A percentile compares a stretch with the other conserved stretches of the same genome.
Conservation (phyloP, 2,888 invertebrate species). For the Gortyna flavago region DNA sequence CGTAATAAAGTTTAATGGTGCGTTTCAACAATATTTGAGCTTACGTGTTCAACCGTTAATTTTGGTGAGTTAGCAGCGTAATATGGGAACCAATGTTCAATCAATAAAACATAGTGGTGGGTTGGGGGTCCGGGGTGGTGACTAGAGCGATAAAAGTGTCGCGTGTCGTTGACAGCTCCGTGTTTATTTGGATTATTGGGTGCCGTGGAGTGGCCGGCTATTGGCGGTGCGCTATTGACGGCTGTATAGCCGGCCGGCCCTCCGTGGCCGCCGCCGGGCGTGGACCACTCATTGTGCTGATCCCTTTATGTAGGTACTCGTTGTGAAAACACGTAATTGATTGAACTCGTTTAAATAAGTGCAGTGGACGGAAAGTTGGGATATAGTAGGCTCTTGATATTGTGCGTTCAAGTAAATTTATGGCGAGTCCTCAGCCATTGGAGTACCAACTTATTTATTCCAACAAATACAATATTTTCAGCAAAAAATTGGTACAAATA, state of each 20-base stretch:
- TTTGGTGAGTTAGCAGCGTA: slow-evolving; percentile 61
- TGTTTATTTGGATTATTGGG: slow-evolving; percentile 76
- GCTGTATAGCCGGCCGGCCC: slow-evolving; percentile 1
- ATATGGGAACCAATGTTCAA: slow-evolving; percentile 76
- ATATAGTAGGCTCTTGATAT: slow-evolving; percentile 42
- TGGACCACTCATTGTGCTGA: slow-evolving; percentile 50
- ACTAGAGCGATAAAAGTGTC: slow-evolving; percentile 80
- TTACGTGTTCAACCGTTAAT: slow-evolving; percentile 52
- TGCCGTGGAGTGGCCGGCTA: slow-evolving; percentile 62
- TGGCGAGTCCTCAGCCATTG: neutral
- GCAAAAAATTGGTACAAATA: neutral
- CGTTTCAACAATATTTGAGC: slow-evolving; percentile 53
- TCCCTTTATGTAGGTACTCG: slow-evolving; percentile 50
- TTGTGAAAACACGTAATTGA: slow-evolving; percentile 56
- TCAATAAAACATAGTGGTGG: slow-evolving; percentile 76
- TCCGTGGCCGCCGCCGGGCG: neutral
- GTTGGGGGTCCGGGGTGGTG: slow-evolving; percentile 72
- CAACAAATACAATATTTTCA: neutral
- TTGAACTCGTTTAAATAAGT: slow-evolving; percentile 58
- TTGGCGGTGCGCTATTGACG: slow-evolving; percentile 25
- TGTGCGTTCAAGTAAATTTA: slow-evolving; percentile 30
- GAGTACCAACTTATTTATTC: neutral
- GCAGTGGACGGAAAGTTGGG: slow-evolving; percentile 52
- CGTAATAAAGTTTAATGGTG: slow-evolving; percentile 47
- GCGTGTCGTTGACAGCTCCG: slow-evolving; percentile 81